Percentiles rank a stretch among this genome's conserved stretches.
These are phyloP conservation scores for Pristionchus arcanus DNA, from an alignment of 2,888 invertebrate genomes.

Conservation along the genomic window DNA sequence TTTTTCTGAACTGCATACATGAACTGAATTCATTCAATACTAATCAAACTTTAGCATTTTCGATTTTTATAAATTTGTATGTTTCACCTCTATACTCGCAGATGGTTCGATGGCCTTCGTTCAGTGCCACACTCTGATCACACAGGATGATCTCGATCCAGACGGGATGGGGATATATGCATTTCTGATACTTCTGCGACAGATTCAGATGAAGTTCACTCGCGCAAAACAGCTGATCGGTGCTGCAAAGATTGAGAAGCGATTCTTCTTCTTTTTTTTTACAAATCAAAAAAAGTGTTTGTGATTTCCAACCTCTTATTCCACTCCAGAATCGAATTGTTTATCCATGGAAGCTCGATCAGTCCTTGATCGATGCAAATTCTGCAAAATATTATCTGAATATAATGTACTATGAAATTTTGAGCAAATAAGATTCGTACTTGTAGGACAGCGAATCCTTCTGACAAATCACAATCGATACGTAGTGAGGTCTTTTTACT, in stretches of 20 bases:
- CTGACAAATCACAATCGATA: background rate
- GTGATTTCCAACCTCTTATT: background rate
- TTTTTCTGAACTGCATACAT: too few relatives aligned
- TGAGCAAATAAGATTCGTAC: too few relatives aligned
- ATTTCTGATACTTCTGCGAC: too few relatives aligned
- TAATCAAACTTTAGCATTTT: too few relatives aligned
- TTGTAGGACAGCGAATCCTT: background rate
- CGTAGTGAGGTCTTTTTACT: background rate
- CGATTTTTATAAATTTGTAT: too few relatives aligned
- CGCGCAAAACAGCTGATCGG: background rate
- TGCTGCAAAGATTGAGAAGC: too few relatives aligned
- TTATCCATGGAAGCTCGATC: background rate
- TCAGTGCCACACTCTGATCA: background rate
- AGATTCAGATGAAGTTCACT: background rate
- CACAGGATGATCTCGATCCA: background rate
- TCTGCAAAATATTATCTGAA: background rate
- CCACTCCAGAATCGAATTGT: background rate
- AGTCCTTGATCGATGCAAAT: background rate
- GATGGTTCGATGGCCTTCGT: background rate
- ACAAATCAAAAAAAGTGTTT: too few relatives aligned
- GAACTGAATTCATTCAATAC: too few relatives aligned
- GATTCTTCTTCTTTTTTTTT: too few relatives aligned
- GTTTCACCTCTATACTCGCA: background rate
- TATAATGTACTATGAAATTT: too few relatives aligned
- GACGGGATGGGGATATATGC: background rate